A percentile compares a stretch with the other conserved stretches of the same genome.
Conservation (phyloP, 2,888 invertebrate genomes). For the Onthophagus sagittarius region DNA sequence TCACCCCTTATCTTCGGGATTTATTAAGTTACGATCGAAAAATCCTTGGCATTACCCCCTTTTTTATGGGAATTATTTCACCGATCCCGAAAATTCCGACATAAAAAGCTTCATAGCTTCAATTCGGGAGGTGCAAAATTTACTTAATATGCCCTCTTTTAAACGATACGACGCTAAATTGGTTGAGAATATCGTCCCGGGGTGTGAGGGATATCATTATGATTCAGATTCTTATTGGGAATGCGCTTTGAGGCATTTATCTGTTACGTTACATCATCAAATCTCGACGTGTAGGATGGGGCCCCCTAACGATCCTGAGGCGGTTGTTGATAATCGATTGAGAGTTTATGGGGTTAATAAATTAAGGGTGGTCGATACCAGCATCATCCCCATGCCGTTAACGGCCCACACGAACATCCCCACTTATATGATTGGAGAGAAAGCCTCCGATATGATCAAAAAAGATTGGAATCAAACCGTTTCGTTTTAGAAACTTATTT, state of each 20-base stretch:
- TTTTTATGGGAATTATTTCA: constrained; percentile 78
- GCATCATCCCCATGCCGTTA: constrained; percentile 54
- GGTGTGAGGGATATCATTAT: constrained; percentile 48
- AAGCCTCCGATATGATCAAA: constrained; percentile 54
- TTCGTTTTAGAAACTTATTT: background rate
- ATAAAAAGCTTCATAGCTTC: constrained; percentile 41
- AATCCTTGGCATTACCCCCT: constrained; percentile 69
- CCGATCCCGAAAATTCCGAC: constrained; percentile 53
- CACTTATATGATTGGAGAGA: constrained; percentile 57
- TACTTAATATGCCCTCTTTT: constrained; percentile 51
- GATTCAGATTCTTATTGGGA: constrained; percentile 53
- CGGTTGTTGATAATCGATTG: constrained; percentile 56
- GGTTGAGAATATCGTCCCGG: constrained; percentile 50
- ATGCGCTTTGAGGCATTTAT: constrained; percentile 50
- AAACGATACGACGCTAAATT: constrained; percentile 47
- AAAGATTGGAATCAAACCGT: constrained; percentile 39
- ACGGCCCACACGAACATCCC: constrained; percentile 54
- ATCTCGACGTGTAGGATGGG: constrained; percentile 58
- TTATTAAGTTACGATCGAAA: constrained; percentile 62
- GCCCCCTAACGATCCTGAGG: constrained; percentile 49
- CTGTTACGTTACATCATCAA: constrained; percentile 53
- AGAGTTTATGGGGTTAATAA: constrained; percentile 52
- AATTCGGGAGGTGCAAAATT: constrained; percentile 52
- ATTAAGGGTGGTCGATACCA: constrained; percentile 55
- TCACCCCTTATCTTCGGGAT: constrained; percentile 68